Conservation (phyloP, 2,113 vertebrate species). For the Centropus unirufus region DNA sequence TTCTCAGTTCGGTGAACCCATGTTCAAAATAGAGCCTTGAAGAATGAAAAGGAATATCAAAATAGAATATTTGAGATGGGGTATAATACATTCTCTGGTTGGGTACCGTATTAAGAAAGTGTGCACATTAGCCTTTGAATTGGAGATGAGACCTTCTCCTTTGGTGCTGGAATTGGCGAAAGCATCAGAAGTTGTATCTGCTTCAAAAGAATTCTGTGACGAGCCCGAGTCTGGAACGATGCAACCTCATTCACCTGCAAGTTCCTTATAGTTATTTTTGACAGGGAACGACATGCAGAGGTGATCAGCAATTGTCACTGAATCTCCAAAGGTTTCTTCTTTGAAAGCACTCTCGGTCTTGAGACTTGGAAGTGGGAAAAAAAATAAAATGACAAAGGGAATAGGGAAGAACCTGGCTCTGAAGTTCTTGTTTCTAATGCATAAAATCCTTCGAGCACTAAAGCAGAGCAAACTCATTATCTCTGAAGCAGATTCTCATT, state of each 20-base stretch:
- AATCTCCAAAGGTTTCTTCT: background rate
- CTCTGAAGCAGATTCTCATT: background rate
- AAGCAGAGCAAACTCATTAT: background rate
- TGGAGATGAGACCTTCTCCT: background rate
- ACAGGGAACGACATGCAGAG: background rate
- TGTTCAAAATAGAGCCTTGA: background rate
- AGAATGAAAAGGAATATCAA: background rate
- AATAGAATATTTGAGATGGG: background rate
- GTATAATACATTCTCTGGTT: background rate
- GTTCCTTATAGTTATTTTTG: background rate
- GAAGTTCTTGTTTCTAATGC: background rate
- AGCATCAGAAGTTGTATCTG: background rate
- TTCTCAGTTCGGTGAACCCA: background rate
- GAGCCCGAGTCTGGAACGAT: background rate
- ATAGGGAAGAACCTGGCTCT: background rate
- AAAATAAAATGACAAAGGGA: background rate
- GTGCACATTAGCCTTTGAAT: slow-evolving; percentile 24
- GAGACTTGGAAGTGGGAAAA: background rate
- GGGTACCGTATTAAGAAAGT: background rate
- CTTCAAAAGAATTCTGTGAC: slow-evolving; percentile 33
- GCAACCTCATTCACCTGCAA: background rate
- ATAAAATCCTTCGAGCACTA: background rate
- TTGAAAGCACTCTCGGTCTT: background rate
- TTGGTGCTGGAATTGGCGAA: slow-evolving; percentile 36
- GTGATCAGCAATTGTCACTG: background rate